Evolutionary conservation across 37 sponge, comb jelly and placozoan genomes (phyloP), one percentile per base, ranked within the genome.

Genomic region (Crambe crambe): DNA sequence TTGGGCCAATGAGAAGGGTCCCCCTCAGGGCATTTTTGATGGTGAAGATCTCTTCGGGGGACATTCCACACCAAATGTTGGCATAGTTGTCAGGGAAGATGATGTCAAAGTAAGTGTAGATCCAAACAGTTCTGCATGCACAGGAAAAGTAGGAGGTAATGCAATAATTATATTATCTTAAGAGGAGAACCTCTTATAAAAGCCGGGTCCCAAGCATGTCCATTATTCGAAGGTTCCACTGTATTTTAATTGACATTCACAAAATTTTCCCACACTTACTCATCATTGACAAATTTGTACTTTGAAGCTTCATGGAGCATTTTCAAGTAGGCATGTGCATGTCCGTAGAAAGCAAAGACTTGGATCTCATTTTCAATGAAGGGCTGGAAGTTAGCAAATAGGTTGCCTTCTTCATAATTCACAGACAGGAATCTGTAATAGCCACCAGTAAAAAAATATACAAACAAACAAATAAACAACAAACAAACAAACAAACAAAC

Each of bases 51-150:
- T 60, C 66, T 39, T 82, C 75, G 17, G 8, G 1, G 1, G 74
- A 30, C 64, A 42, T 38, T 21, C 42, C 29, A 20, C 56, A 1
- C 74, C 58, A 82, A 3, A 82, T 6, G 32, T 56, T 22, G 22
- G 36, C 20, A 34, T 82, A 82, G 34, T 82, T 58, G 23, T 82
- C 67, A 26, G 83, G 83, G 42, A 82, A 82, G 1, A 22, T 43
- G 21, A 82, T 27, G 37, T 58, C 27, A 27, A 42, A 35, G 68
- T 82, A 74, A 8, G 54, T 18, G 42, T 35, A 74, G 15, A 82
- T 73, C 83, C 83, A 82, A 38, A 74, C 74, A 82, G 42, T 61
- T 29, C 83, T 82, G 26, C 32, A 74, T 29, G 56, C 3, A 8
- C 4, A 20, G 30, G 25, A 27, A 62, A 8, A 62, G 63, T 8